Base-by-base conservation (phyloP, 2,113 vertebrate species). In the Chrysemys picta region DNA sequence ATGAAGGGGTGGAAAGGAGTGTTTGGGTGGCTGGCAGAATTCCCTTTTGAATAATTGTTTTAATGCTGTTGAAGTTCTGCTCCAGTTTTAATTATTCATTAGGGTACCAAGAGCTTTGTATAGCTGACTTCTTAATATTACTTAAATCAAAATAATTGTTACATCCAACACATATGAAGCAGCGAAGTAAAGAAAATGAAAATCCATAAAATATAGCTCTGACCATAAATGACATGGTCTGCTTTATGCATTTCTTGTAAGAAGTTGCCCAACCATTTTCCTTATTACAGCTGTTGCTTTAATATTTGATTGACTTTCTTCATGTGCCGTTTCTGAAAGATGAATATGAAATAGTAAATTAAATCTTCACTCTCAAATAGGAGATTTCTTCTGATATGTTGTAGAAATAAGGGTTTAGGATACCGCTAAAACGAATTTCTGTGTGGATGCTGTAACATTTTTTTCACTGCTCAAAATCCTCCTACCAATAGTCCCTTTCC, bases 31-130 rank as follows among this genome's bases (percentile, higher is more conserved):
- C 24, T 85, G 76, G n/a, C n/a, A 89, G 11, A 52, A 93, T 93
- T 90, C 56, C 21, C 16, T 86, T 93, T 87, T 85, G 42, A 90
- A 52, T 85, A 85, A 59, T 87, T 92, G 81, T 87, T 95, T 91
- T 82, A 69, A 90, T 45, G 13, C 93, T 87, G 85, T 13, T 54
- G 3, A 31, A 56, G 75, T 25, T 24, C 27, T 86, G 9, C 56
- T 85, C 19, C 29, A 22, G 5, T 90, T 95, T 8, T 81, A 38
- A 35, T 65, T 35, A 65, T 65, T 31, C 62, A 65, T 65, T 65
- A 45, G 54, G 27, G 59, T 76, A 11, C 8, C 31, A 47, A 1
- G 3, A 82, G 31, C 57, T 94, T 13, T 82, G n/a, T 80, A 6
- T n/a, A 75, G 42, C 84, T 76, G 2, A 17, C 50, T 85, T 87